Base-by-base conservation (phyloP, 2,797 vertebrate species). In the Setipinna tenuifilis region DNA sequence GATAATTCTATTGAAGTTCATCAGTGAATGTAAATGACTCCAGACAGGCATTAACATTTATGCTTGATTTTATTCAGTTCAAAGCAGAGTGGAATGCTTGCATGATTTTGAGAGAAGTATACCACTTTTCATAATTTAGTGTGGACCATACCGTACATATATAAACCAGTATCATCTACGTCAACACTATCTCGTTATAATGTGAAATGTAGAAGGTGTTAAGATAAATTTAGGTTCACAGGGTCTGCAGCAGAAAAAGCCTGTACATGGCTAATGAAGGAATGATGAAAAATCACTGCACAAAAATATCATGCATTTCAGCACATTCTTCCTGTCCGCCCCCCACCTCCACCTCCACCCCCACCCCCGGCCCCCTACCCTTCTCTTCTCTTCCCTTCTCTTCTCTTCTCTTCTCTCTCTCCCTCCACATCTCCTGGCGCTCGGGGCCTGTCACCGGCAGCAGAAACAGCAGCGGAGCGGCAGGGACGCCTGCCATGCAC, bases 371-470 rank as follows among this genome's bases (percentile, higher is more conserved):
- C 7, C 50, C 3, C 50, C 7, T 7, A 3, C 50, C 2, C 2
- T 54, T 1, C 50, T 9, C 50, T 54, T 16, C 35, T 10, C 17
- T 35, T 7, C 7, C 6, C 17, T 78, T 9, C 14, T 44, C 21
- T 16, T 21, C 31, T 35, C 6, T 21, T 6, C 10, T 44, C 9
- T 17, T 44, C 23, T 21, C 17, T 44, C 71, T 44, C 17, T 78
- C 71, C 19, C 71, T 41, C 71, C 71, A 78, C 71, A 19, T 41
- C 71, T 44, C 35, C 35, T 31, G 5, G 31, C 17, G 71, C 71
- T 78, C 71, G 44, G 71, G 71, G 71, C 71, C 71, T 78, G 71
- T 78, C 71, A 78, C 71, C 71, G 41, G 7, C 71, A 41, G 71
- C 17, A 35, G 71, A 35, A 78, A 10, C 71, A 21, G 71, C 17